Conservation (phyloP, 2,113 vertebrate species). For the Chiloscyllium plagiosum region DNA sequence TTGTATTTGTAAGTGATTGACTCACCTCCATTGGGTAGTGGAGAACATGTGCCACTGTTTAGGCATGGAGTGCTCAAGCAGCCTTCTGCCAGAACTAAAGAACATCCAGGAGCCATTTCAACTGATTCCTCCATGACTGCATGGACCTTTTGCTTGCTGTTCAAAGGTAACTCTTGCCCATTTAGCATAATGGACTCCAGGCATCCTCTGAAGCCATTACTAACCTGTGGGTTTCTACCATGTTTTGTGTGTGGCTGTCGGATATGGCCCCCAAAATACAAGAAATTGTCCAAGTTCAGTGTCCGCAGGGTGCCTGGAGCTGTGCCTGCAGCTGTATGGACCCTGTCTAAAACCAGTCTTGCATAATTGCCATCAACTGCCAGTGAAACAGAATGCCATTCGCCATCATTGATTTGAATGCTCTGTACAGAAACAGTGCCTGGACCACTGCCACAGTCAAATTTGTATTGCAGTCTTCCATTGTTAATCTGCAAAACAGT, state of each 20-base stretch:
- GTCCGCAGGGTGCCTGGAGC: slow-evolving; percentile 89
- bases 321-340: slow-evolving; percentile 84
- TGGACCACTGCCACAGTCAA: slow-evolving; percentile 92
- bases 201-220: slow-evolving; percentile 83
- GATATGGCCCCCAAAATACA: slow-evolving; percentile 86
- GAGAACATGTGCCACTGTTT: slow-evolving; percentile 77
- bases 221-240: slow-evolving; percentile 66
- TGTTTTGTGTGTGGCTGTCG: slow-evolving; percentile 66
- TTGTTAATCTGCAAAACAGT: slow-evolving; percentile 71
- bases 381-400: slow-evolving; percentile 82
- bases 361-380: slow-evolving; percentile 92
- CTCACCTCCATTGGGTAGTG: slow-evolving; percentile 74
- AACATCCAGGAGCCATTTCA: slow-evolving; percentile 79
- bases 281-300: slow-evolving; percentile 80
- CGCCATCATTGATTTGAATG: slow-evolving; percentile 84
- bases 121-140: slow-evolving; percentile 81
- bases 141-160: slow-evolving; percentile 61
- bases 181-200: slow-evolving; percentile 83
- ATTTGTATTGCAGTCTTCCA: slow-evolving; percentile 89
- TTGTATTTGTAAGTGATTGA: neutral
- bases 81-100: slow-evolving; percentile 61
- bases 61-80: slow-evolving; percentile 83
- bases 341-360: slow-evolving; percentile 79
- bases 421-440: slow-evolving; percentile 91
- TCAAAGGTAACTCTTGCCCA: slow-evolving; percentile 81